Evolutionary conservation across 2,888 invertebrate genomes (phyloP), one percentile per base, ranked within the genome.

Genomic region (Drosophila diplacantha): DNA sequence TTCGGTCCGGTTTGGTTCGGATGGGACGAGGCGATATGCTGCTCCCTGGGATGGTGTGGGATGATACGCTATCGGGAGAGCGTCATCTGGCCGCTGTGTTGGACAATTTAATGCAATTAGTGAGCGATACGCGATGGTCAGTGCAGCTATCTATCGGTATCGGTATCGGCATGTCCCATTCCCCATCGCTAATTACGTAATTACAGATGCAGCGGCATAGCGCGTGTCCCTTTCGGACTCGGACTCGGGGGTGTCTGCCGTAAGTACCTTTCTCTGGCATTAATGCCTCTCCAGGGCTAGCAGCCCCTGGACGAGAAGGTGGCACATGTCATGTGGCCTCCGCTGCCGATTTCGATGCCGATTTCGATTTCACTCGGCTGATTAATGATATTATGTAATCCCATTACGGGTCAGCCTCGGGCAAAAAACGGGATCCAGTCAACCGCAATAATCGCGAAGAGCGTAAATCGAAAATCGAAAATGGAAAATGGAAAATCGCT

Each of bases 41-140:
- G 38, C 16, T 16, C 16, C 18, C 38, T 32, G 39, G 24, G 49
- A 34, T 37, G 24, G 39, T 32, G 56, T 38, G 49, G 37, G 57
- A 57, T 54, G 47, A 34, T 52, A 35, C n/a, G 49, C 14, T 46
- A 31, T 46, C 34, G 18, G 14, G 7, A 14, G 5, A 49, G 71
- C 75, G 78, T 81, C 78, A 83, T 73, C 75, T 83, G 78, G 38
- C 31, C 62, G 24, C 22, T 43, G 46, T 34, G 78, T 67, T 73
- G 72, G 71, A 69, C 78, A 79, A 79, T 79, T 79, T 79, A 79
- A 79, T 79, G 83, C 83, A 79, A 79, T 79, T 79, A 79, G 78
- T 79, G 79, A 57, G 81, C 66, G 78, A 78, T 78, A 82, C 71
- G 76, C 50, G 56, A 52, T 46, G 51, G 37, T 44, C 37, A 37